Evolutionary conservation across 2,113 vertebrate genomes (phyloP).

Genomic region (Apteryx mantelli): DNA sequence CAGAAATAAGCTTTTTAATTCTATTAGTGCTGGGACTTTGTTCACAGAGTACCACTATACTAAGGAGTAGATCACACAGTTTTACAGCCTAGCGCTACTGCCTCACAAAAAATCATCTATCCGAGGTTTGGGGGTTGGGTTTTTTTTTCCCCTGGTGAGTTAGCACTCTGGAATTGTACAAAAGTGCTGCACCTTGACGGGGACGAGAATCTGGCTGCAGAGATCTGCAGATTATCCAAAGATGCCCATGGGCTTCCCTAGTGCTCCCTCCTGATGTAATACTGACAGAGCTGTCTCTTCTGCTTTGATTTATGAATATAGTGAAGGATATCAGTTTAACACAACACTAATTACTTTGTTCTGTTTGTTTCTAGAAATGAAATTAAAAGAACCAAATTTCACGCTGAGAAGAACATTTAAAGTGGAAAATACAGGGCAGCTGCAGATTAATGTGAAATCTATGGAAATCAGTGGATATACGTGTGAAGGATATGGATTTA

Average conservation of each 20-base stretch:
- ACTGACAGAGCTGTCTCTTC: neutral
- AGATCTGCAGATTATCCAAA: neutral
- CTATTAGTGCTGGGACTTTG: neutral
- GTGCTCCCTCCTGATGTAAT: neutral
- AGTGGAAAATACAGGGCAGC: constrained; percentile 93
- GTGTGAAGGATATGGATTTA: constrained; percentile 98
- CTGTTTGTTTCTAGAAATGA: constrained; percentile 81
- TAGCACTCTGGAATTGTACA: neutral
- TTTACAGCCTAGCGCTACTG: neutral
- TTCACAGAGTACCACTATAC: neutral
- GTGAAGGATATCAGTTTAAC: neutral
- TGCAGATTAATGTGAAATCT: constrained; percentile 87
- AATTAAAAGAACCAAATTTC: constrained; percentile 93
- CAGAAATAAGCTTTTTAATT: neutral
- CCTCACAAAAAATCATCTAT: neutral
- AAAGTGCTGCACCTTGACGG: neutral
- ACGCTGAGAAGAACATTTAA: constrained; percentile 92
- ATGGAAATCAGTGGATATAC: constrained; percentile 92
- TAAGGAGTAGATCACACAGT: neutral
- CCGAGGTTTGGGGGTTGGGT: neutral
- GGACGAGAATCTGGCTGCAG: neutral
- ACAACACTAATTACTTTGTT: neutral
- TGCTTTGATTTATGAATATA: neutral
- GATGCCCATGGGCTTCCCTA: neutral
- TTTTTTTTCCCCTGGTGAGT: neutral